Conservation (phyloP, 2,888 invertebrate genomes). For the Escarpia spicata region DNA sequence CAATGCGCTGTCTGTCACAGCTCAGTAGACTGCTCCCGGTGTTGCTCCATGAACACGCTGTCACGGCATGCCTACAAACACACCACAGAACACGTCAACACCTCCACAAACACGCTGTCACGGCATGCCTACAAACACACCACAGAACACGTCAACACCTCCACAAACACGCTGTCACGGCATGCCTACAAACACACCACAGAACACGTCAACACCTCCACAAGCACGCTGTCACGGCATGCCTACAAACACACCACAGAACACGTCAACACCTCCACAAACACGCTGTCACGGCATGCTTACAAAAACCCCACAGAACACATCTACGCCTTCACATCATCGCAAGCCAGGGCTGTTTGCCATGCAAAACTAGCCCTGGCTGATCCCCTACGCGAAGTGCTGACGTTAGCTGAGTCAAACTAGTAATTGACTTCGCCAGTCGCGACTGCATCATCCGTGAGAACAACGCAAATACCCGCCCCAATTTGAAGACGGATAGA, state of each 20-base stretch:
- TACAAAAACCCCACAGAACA: neutral
- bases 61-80: slow-evolving; percentile 50
- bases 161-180: neutral
- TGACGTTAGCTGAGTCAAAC: too few relatives aligned
- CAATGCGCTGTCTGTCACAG: slow-evolving; percentile 58
- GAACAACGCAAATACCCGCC: too few relatives aligned
- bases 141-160: neutral
- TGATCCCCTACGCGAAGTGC: too few relatives aligned
- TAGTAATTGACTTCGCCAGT: too few relatives aligned
- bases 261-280: neutral
- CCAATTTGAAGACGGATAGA: too few relatives aligned
- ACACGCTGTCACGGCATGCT: neutral
- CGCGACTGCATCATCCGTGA: too few relatives aligned
- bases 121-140: neutral
- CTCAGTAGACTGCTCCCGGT: slow-evolving; percentile 56
- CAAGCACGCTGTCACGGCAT: neutral
- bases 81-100: neutral
- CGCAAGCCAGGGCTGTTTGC: too few relatives aligned
- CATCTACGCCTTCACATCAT: neutral
- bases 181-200: neutral
- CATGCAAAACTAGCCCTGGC: too few relatives aligned
- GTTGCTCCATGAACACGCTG: slow-evolving; percentile 61
- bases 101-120: neutral
- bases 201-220: neutral
- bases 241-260: neutral